Percentiles rank a stretch among this genome's conserved stretches.
These are phyloP conservation scores for Siphamia tubifer DNA, from an alignment of 2,113 vertebrate genomes.

Conservation along the genomic window DNA sequence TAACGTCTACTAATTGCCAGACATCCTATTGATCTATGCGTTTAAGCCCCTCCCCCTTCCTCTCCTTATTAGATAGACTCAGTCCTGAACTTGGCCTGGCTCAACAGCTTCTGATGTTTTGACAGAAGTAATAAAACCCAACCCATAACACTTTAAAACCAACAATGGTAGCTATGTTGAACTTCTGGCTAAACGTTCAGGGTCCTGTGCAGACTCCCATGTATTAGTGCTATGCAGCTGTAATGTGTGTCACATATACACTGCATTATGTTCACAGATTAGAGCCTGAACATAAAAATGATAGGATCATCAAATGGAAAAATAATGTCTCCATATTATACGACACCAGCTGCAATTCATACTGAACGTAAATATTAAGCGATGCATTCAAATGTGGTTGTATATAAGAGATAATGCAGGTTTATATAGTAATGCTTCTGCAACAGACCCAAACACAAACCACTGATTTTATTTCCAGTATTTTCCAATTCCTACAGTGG, in stretches of 20 bases:
- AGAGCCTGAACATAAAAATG: conserved; percentile 55
- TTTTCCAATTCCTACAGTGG: neutral
- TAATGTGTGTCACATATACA: conserved; percentile 58
- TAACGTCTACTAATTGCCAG: conserved; percentile 33
- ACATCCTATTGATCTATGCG: conserved; percentile 55
- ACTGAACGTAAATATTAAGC: too few species aligned
- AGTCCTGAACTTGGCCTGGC: conserved; percentile 63
- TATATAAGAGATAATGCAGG: too few species aligned
- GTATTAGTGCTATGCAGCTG: conserved; percentile 62
- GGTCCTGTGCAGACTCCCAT: conserved; percentile 45
- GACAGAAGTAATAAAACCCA: conserved; percentile 80
- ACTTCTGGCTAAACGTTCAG: conserved; percentile 70
- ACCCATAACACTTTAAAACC: conserved; percentile 77
- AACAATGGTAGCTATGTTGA: conserved; percentile 76
- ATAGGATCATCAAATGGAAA: conserved; percentile 25
- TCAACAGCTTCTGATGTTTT: conserved; percentile 75
- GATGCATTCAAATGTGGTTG: too few species aligned
- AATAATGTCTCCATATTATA: neutral
- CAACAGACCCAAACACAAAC: too few species aligned
- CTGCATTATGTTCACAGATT: conserved; percentile 64
- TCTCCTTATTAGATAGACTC: conserved; percentile 51
- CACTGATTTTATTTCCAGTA: too few species aligned
- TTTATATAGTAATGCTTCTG: too few species aligned
- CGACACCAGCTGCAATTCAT: neutral
- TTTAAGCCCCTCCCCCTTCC: too few species aligned